Percentiles rank a stretch among this genome's conserved stretches.
phyloP scores from a whole-genome alignment of 2,113 vertebrate genomes.

The Psettodes erumei region DNA sequence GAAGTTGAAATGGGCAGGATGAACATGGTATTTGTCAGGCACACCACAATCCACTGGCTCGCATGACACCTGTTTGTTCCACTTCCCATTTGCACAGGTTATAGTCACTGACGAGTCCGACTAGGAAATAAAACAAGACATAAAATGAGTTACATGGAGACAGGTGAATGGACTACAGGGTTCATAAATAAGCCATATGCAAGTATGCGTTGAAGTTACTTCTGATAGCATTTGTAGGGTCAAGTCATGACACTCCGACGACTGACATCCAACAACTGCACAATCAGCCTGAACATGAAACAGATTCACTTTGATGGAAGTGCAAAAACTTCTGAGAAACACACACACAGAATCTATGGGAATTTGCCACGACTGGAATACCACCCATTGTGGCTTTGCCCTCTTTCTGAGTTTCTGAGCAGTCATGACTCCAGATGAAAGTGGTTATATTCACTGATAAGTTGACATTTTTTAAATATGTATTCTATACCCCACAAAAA shows the following conservation, averaged over 20 bases:
- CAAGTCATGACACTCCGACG: constrained; percentile 60
- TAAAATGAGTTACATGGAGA: constrained; percentile 6
- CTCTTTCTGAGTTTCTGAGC: background rate
- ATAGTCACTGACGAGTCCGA: constrained; percentile 86
- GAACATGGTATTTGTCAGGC: constrained; percentile 94
- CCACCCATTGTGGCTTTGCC: constrained; percentile 5
- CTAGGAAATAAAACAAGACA: constrained; percentile 69
- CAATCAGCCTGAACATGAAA: constrained; percentile 71
- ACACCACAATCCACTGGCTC: constrained; percentile 96
- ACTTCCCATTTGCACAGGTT: constrained; percentile 93
- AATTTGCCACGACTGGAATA: constrained; percentile 39
- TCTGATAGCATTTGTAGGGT: constrained; percentile 71
- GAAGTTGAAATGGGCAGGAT: constrained; percentile 92
- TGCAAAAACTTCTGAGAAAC: constrained; percentile 57
- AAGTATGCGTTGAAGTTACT: too few species aligned
- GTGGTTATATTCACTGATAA: background rate
- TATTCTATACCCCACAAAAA: background rate
- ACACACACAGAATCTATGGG: constrained; percentile 14
- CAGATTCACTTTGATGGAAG: constrained; percentile 65
- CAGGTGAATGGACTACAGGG: background rate
- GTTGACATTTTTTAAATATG: constrained; percentile 3
- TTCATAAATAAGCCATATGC: too few species aligned
- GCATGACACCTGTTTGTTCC: constrained; percentile 94
- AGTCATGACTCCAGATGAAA: background rate
- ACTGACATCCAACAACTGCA: constrained; percentile 71